Base-by-base conservation (phyloP, 2,888 invertebrate genomes). In the Platycheirus rosarum region DNA sequence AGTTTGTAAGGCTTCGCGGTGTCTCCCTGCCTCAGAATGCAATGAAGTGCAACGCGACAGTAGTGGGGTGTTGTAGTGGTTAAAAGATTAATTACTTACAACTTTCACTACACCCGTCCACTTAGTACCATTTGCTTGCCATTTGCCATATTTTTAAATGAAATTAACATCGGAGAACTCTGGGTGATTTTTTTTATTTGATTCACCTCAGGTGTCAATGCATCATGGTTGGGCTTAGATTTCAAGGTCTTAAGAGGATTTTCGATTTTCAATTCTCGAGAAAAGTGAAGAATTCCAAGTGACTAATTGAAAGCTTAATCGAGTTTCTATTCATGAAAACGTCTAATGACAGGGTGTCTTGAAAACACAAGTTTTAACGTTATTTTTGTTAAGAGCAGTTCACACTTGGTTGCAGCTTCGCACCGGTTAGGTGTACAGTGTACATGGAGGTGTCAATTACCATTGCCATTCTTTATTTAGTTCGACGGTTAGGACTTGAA, bases 61-160 rank as follows among this genome's bases (percentile, higher is more conserved):
- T 53, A 76, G 80, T 80, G 60, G 76, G 60, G 80, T 80, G 70
- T 76, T 66, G 46, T 66, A 76, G 80, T 80, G 80, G 80, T 80
- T 75, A 76, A 76, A 80, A 76, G 76, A 80, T 80, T 76, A 80
- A 80, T 80, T 80, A 80, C 80, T 76, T 49, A 48, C 69, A 60
- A 80, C 80, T 80, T 80, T 80, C 80, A 68, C 79, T 80, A 44
- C 69, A 60, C 44, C 49, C 40, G 49, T 48, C 18, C 48, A 48
- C 37, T 44, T 51, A 44, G 26, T 60, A 60, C 44, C 18, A 60
- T 60, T 60, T 60, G 60, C 26, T 29, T 2, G n/a, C 42, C 55
- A 44, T 42, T 60, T 44, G 44, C 18, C 60, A 5, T 5, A 60
- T 51, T 26, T 60, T 66, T 37, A 62, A 60, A 42, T 69, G 35